Conservation (phyloP, 2,797 vertebrate genomes). For the Sarcophilus harrisii region DNA sequence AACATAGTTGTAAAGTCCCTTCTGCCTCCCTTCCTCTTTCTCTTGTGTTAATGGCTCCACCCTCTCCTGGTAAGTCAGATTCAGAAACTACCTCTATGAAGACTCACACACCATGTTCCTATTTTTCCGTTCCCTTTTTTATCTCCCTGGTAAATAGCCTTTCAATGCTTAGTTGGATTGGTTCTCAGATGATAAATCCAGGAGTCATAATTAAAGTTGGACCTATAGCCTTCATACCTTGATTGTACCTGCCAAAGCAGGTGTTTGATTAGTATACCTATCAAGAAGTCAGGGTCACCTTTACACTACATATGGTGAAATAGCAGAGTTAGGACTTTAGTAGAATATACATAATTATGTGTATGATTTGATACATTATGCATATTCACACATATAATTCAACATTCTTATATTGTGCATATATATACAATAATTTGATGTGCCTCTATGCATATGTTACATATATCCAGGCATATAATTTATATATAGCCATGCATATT, state of each 20-base stretch:
- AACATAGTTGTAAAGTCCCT: neutral
- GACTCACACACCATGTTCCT: neutral
- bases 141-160: neutral
- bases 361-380: neutral
- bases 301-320: neutral
- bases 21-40: neutral
- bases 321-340: neutral
- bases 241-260: neutral
- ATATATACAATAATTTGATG: neutral
- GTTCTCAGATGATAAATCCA: neutral
- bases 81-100: neutral
- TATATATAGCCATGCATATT: neutral
- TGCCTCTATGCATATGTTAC: neutral
- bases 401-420: neutral
- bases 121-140: neutral
- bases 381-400: neutral
- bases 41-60: neutral
- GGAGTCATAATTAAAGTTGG: neutral
- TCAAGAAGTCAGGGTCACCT: neutral
- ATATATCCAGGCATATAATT: neutral
- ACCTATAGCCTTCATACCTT: neutral
- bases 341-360: neutral
- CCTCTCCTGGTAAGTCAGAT: neutral
- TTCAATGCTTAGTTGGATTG: neutral
- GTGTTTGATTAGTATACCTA: neutral